Base-by-base conservation (phyloP, 2,797 vertebrate species). In the Bovichtus variegatus region DNA sequence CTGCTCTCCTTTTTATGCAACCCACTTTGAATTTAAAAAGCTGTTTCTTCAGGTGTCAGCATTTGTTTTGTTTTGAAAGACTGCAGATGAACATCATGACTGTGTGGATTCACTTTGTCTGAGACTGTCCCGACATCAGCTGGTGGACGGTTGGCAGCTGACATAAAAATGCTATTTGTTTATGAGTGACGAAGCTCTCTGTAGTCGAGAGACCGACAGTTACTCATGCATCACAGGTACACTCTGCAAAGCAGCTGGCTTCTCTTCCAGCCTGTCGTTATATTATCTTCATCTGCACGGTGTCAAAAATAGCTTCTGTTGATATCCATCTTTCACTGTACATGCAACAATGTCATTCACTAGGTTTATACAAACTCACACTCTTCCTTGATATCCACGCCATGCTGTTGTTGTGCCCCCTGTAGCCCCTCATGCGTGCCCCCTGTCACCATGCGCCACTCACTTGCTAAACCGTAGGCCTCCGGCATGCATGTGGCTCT, bases 401-500 rank as follows among this genome's bases (percentile, higher is more conserved):
- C 90, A 92, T 93, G 85, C 89, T 78, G 69, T 71, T 64, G 79
- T 70, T 50, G 86, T 85, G 68, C 86, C 83, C 86, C 58, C 34
- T 66, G 71, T 50, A 47, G 65, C 62, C 82, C 89, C 82, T 86
- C 89, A 87, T 91, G 89, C 89, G 67, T 90, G 53, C 60, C 85
- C 83, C 71, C 65, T 41, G 72, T 89, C 88, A 85, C 77, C 81
- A 88, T 91, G 88, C 70, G 23, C 84, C 94, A 99, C 98, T 99
- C 97, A 99, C 98, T 98, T 99, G 97, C 96, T 94, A 93, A 96
- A 96, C 91, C 97, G 97, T 93, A 99, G 97, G 94, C 97, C 97
- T 95, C 98, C 98, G 80, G 97, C 96, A 82, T 98, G 96, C 96
- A 99, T 96, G 96, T 99, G 98, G 95, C 97, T 98, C 96, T 99